Conservation (phyloP, 2,113 vertebrate genomes). For the Lophotis ruficrista region DNA sequence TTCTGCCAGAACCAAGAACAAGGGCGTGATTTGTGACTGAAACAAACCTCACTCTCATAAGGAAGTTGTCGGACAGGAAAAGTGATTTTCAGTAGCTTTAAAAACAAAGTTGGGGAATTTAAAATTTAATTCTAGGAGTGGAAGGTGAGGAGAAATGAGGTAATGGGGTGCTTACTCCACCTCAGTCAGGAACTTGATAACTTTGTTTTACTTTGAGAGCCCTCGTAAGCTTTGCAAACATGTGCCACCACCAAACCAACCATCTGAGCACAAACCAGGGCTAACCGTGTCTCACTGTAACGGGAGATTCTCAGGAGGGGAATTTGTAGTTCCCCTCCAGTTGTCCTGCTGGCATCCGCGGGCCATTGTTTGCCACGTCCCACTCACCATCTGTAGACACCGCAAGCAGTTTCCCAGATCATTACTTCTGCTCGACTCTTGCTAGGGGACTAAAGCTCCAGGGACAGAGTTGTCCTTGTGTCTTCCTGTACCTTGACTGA, state of each 20-base stretch:
- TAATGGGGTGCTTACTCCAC: neutral
- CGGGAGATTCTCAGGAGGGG: neutral
- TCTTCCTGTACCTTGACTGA: neutral
- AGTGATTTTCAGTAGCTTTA: neutral
- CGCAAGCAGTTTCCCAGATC: neutral
- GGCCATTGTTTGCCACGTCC: neutral
- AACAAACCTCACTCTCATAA: neutral
- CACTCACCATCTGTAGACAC: neutral
- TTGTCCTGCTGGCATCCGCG: neutral
- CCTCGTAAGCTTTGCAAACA: neutral
- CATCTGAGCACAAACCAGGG: neutral
- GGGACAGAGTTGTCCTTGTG: neutral
- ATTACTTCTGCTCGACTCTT: neutral
- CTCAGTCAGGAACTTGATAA: neutral
- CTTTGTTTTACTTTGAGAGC: neutral
- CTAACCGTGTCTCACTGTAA: fast-evolving
- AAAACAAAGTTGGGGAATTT: neutral
- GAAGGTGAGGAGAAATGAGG: neutral
- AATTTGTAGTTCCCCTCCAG: neutral
- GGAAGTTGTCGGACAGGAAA: neutral
- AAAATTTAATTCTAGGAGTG: neutral
- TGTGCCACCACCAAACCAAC: neutral
- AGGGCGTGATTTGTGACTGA: neutral
- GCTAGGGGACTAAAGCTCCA: neutral
- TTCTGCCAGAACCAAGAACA: neutral